Conservation (phyloP, 1,140 invertebrate genomes). For the Chymomyza costata region DNA sequence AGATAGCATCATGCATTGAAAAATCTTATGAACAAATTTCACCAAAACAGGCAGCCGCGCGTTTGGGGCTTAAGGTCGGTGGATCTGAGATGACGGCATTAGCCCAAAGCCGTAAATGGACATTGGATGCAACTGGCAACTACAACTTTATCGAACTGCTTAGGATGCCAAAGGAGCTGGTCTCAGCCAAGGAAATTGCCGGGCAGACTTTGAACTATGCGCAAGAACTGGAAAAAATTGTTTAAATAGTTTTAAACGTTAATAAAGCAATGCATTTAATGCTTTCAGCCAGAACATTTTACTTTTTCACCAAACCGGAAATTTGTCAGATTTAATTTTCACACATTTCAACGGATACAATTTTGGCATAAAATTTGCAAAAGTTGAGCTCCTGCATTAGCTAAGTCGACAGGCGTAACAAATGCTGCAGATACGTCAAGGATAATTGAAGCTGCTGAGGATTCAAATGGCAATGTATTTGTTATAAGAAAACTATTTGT, state of each 20-base stretch:
- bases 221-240: constrained; percentile 99
- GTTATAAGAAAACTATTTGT: constrained; percentile 21
- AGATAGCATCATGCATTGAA: constrained; percentile 97
- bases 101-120: constrained; percentile 88
- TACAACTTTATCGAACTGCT: constrained; percentile 84
- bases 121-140: constrained; percentile 83
- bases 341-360: constrained; percentile 39
- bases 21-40: constrained; percentile 95
- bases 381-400: constrained; percentile 24
- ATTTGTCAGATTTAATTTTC: constrained; percentile 70
- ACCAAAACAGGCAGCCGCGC: constrained; percentile 88
- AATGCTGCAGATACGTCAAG: constrained; percentile 42
- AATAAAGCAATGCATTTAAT: constrained; percentile 32
- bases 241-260: constrained; percentile 77
- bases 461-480: constrained; percentile 8
- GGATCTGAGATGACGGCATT: constrained; percentile 84
- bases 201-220: constrained; percentile 97
- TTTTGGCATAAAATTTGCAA: constrained; percentile 31
- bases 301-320: constrained; percentile 30
- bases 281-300: constrained; percentile 46
- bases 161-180: constrained; percentile 84
- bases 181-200: constrained; percentile 92
- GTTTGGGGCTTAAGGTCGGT: constrained; percentile 89
- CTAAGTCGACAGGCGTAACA: constrained; percentile 49
- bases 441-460: constrained; percentile 18